phyloP scores from a whole-genome alignment of 2,113 vertebrate species.

The Syngnathus scovelli region DNA sequence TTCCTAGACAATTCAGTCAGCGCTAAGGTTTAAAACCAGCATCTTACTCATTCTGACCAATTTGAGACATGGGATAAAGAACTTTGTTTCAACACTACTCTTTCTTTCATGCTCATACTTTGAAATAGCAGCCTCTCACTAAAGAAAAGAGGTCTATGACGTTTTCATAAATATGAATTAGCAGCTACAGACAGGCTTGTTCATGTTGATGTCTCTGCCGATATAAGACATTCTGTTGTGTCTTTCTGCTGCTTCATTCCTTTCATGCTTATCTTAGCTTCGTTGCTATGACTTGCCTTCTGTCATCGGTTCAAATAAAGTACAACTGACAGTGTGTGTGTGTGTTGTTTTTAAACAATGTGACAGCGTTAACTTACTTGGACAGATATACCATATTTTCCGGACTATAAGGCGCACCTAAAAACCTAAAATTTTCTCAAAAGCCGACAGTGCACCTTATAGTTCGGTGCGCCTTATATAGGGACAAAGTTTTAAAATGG shows the following conservation, averaged over 20 bases:
- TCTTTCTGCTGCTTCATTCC: slow-evolving; percentile 9
- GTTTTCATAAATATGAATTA: background rate
- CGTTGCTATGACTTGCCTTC: background rate
- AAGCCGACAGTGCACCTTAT: too few species aligned
- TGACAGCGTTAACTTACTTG: background rate
- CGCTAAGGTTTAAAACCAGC: slow-evolving; percentile 7
- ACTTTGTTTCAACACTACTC: background rate
- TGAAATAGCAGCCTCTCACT: background rate
- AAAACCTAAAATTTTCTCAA: too few species aligned
- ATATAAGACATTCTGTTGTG: slow-evolving; percentile 18
- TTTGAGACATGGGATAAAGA: background rate
- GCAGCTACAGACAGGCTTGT: slow-evolving; percentile 38
- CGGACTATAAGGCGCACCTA: too few species aligned
- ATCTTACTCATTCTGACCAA: background rate
- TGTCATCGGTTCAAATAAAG: background rate
- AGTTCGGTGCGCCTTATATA: too few species aligned
- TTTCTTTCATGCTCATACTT: background rate
- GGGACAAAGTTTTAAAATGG: too few species aligned
- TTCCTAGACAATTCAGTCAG: background rate
- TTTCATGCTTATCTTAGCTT: slow-evolving; percentile 4
- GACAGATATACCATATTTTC: background rate
- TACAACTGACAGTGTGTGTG: background rate
- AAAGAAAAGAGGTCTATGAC: background rate
- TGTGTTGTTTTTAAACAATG: background rate
- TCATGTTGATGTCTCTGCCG: slow-evolving; percentile 15